Conservation (phyloP, 35 echinoderm and acorn worm genomes). For the Patiria miniata region DNA sequence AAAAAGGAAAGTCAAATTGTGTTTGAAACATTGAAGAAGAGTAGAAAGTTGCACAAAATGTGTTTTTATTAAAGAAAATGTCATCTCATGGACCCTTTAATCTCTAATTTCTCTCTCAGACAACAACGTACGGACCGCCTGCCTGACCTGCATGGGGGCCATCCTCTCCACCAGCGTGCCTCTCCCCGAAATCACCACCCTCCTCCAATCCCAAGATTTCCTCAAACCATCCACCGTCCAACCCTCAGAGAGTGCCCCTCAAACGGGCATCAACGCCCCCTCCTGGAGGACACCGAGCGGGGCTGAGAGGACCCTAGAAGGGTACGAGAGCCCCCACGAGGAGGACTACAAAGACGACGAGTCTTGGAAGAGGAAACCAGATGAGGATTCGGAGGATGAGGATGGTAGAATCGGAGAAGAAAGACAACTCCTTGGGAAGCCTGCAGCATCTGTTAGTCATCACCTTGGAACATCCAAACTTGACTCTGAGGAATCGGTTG, state of each 20-base stretch:
- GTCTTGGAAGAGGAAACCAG: background rate
- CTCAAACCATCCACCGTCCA: background rate
- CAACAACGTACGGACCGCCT: constrained; percentile 87
- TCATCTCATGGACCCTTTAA: background rate
- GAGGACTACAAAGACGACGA: background rate
- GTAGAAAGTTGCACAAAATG: no score
- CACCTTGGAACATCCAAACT: background rate
- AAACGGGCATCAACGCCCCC: background rate
- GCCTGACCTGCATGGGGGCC: constrained; percentile 90
- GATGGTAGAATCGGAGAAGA: background rate
- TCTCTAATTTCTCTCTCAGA: constrained; percentile 45
- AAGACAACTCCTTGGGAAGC: background rate
- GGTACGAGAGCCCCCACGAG: background rate
- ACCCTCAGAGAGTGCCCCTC: background rate
- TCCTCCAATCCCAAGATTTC: constrained; percentile 50
- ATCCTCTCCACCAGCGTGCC: constrained; percentile 61
- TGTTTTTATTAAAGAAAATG: no score
- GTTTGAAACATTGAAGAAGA: no score
- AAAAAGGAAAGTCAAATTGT: no score
- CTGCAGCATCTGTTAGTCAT: background rate
- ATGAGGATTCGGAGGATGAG: background rate
- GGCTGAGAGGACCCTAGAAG: constrained; percentile 12
- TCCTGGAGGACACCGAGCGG: background rate
- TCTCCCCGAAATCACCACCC: constrained; percentile 59
- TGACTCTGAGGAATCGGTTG: background rate